Conservation (phyloP, 1,140 invertebrate genomes). For the Tenebrio molitor region DNA sequence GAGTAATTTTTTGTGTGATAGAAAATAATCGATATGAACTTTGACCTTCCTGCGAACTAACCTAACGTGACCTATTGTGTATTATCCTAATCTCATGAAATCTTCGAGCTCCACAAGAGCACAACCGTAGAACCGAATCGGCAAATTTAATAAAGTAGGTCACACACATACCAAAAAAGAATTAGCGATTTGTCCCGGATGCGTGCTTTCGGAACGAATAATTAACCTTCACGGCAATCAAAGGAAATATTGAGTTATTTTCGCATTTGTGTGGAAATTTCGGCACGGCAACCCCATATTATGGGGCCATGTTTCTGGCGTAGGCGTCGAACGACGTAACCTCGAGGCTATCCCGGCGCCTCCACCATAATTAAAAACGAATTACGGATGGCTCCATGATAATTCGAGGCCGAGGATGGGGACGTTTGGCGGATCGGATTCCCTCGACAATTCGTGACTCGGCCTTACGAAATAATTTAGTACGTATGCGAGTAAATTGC, state of each 20-base stretch:
- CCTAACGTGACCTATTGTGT: slow-evolving; percentile 35
- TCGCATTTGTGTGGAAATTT: slow-evolving; percentile 22
- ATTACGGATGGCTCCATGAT: slow-evolving; percentile 6
- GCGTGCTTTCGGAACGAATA: slow-evolving; percentile 23
- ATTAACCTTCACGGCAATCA: slow-evolving; percentile 31
- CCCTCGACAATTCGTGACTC: slow-evolving; percentile 2
- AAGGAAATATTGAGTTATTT: slow-evolving; percentile 36
- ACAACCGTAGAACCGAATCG: not conserved
- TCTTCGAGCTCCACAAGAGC: slow-evolving; percentile 4
- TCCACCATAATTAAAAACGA: slow-evolving; percentile 26
- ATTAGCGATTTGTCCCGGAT: slow-evolving; percentile 11
- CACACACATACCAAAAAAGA: slow-evolving; percentile 22
- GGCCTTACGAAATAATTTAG: slow-evolving; percentile 33
- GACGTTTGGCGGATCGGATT: not conserved
- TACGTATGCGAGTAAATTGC: slow-evolving; percentile 40
- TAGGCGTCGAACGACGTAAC: too few relatives aligned
- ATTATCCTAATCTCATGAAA: slow-evolving; percentile 29
- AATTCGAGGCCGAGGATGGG: slow-evolving; percentile 13
- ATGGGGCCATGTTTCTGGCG: not conserved
- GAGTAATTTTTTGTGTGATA: not conserved
- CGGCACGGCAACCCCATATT: slow-evolving; percentile 13
- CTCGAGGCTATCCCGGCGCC: slow-evolving; percentile 4
- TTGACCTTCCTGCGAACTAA: slow-evolving; percentile 32
- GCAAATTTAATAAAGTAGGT: slow-evolving; percentile 36
- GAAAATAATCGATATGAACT: slow-evolving; percentile 27